Evolutionary conservation across 2,888 invertebrate genomes (phyloP), one percentile per base, ranked within the genome.

Genomic region (Congeria kusceri): DNA sequence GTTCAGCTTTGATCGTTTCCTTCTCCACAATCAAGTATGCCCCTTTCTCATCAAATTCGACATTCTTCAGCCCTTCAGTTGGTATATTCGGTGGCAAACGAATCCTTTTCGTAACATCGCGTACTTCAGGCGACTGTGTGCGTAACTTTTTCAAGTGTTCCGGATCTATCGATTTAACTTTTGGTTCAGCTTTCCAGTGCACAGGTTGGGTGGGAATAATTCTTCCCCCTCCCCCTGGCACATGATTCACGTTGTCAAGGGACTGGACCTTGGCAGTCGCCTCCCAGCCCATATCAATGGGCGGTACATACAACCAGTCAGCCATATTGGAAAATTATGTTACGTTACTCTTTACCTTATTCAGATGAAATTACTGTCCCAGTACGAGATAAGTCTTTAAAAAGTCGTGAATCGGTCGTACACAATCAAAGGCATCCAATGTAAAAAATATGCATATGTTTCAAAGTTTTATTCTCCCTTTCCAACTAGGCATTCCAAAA

Each of bases 221-320:
- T 57, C 77, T 81, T n/a, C 75, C 49, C 2, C 86, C 86, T 7
- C 84, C 87, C 5, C 96, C 96, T 0, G 98, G 97, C 74, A 95
- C 94, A 90, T 98, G 98, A 82, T 95, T 95, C 3, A 92, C 88
- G 75, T 98, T 97, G 92, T 98, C 98, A 94, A 97, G 96, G 66
- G 98, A 98, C 66, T 97, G 97, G 92, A 98, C 97, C 94, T 96
- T 5, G 4, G 86, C 59, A 27, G 82, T 59, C 0, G 74, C 73
- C 18, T 88, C 78, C 88, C 87, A 87, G 23, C 87, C 87, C 61
- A 89, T 76, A 58, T 89, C 87, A 47, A 90, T 86, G 3, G 83
- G 81, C 4, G 90, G 89, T 20, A 88, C 73, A 53, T 63, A 81
- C 62, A 76, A 64, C 80, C 84, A 84, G 13, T 84, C 75, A 0